Evolutionary conservation across 2,888 invertebrate genomes (phyloP).

Genomic region (Leucoma salicis): DNA sequence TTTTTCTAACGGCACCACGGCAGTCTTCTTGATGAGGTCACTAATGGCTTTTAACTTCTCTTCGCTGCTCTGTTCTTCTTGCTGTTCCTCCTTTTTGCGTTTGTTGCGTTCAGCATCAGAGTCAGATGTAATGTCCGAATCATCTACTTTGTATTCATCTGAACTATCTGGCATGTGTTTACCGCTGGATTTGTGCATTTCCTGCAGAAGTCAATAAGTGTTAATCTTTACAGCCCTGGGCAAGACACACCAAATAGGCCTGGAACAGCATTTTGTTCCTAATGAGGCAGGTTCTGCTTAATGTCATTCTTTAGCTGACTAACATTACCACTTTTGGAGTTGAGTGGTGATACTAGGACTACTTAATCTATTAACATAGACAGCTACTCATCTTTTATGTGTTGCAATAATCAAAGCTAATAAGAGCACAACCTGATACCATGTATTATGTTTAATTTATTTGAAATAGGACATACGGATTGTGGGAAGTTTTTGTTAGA

Average conservation of each 20-base stretch:
- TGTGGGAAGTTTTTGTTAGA: too few relatives aligned
- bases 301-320: too few relatives aligned
- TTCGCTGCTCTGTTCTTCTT: constrained; percentile 48
- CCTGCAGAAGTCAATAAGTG: constrained; percentile 41
- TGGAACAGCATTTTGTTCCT: background rate
- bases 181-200: constrained; percentile 78
- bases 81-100: constrained; percentile 54
- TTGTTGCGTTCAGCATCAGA: constrained; percentile 65
- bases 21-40: constrained; percentile 62
- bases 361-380: too few relatives aligned
- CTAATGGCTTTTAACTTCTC: constrained; percentile 44
- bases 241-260: too few relatives aligned
- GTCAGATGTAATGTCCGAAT: constrained; percentile 51
- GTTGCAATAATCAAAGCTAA: too few relatives aligned
- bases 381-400: too few relatives aligned
- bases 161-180: constrained; percentile 80
- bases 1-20: constrained; percentile 69
- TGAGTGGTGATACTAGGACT: too few relatives aligned
- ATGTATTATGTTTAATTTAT: too few relatives aligned
- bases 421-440: too few relatives aligned
- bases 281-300: background rate
- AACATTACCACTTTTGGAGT: background rate
- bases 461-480: too few relatives aligned
- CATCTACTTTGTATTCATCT: constrained; percentile 71
- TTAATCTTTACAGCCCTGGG: too few relatives aligned